A percentile compares a stretch with the other conserved stretches of the same genome.
Conservation (phyloP, 2,888 invertebrate genomes). For the Lepidocyrtinus sp. region DNA sequence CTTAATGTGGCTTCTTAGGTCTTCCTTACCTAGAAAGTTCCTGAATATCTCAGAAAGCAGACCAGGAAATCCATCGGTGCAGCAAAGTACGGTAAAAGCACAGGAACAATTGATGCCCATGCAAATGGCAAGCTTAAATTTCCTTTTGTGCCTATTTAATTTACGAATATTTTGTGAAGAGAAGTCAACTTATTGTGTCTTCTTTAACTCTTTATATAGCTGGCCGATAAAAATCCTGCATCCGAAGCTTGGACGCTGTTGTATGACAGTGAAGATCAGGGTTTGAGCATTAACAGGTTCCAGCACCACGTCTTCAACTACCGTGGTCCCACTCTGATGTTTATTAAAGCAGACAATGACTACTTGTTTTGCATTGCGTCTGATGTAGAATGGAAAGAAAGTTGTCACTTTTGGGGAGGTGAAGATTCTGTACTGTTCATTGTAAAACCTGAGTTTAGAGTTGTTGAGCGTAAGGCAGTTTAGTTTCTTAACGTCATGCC, state of each 20-base stretch:
- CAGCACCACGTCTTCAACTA: constrained; percentile 89
- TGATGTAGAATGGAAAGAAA: constrained; percentile 88
- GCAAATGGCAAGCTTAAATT: constrained; percentile 54
- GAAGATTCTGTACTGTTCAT: constrained; percentile 85
- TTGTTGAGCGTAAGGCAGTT: constrained; percentile 74
- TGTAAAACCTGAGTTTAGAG: constrained; percentile 76
- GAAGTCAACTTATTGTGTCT: too few relatives aligned
- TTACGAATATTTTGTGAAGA: too few relatives aligned
- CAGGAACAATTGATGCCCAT: constrained; percentile 61
- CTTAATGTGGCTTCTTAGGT: constrained; percentile 82
- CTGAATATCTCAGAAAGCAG: constrained; percentile 70
- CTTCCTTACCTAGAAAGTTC: constrained; percentile 78
- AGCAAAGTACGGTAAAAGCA: constrained; percentile 33
- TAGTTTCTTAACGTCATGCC: too few relatives aligned
- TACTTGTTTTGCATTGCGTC: constrained; percentile 84
- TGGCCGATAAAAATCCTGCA: background rate
- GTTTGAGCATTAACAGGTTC: constrained; percentile 81
- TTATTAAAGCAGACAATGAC: constrained; percentile 76
- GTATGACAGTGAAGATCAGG: constrained; percentile 88
- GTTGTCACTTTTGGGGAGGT: constrained; percentile 87
- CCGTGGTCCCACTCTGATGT: constrained; percentile 76
- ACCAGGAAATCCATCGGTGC: background rate
- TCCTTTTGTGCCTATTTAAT: too few relatives aligned
- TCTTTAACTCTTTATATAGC: background rate
- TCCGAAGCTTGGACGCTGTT: constrained; percentile 87